Evolutionary conservation across 2,888 invertebrate species (phyloP).

Genomic region (Mantis religiosa): DNA sequence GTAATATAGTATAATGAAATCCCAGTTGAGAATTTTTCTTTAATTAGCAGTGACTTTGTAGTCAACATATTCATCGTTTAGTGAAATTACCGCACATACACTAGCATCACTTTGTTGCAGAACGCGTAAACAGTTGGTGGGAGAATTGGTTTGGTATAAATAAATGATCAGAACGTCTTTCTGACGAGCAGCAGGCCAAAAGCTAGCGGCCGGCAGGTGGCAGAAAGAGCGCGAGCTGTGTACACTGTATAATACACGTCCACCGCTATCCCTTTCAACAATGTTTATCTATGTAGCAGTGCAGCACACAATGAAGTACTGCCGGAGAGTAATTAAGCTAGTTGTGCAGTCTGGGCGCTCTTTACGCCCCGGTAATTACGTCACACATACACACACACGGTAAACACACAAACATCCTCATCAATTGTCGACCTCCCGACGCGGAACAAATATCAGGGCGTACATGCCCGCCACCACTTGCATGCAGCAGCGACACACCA

Average conservation of each 20-base stretch:
- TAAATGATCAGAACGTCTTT: neutral
- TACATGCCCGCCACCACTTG: neutral
- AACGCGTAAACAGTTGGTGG: too few relatives aligned
- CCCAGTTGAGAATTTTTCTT: too few relatives aligned
- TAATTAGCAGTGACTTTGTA: too few relatives aligned
- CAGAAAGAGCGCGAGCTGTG: neutral
- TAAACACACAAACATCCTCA: conserved; percentile 14
- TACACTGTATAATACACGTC: conserved; percentile 1
- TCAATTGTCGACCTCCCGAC: conserved; percentile 11
- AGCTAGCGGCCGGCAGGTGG: neutral
- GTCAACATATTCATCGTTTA: too few relatives aligned
- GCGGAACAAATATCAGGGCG: conserved; percentile 11
- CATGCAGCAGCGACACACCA: neutral
- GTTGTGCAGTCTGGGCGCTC: conserved; percentile 4
- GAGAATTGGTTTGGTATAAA: too few relatives aligned
- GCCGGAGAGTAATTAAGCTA: conserved; percentile 7
- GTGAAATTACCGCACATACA: too few relatives aligned
- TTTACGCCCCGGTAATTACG: conserved; percentile 15
- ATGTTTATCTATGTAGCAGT: conserved; percentile 14
- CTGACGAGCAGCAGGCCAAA: neutral
- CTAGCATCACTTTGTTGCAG: too few relatives aligned
- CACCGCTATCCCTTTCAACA: neutral
- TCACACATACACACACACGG: neutral
- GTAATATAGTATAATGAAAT: too few relatives aligned
- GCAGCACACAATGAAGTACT: neutral